These are phyloP conservation scores for Piaya cayana DNA, from an alignment of 2,113 vertebrate species.

Conservation along the genomic window DNA sequence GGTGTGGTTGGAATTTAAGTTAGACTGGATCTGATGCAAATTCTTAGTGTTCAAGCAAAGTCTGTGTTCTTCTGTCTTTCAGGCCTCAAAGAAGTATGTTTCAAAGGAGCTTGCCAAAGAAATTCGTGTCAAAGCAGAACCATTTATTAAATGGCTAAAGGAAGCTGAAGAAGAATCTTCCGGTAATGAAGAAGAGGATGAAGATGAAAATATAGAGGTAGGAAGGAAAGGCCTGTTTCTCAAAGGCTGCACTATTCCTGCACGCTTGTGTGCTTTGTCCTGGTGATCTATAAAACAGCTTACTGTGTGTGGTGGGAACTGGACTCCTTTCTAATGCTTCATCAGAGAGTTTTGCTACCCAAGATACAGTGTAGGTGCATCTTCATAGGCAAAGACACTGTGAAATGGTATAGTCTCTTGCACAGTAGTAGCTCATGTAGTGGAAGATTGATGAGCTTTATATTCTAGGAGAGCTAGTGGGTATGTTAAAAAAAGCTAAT, in stretches of 20 bases:
- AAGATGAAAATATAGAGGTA: conserved; percentile 94
- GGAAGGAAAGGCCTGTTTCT: neutral
- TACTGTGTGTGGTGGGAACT: rapidly evolving
- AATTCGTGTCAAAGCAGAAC: conserved; percentile 94
- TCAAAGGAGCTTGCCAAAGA: conserved; percentile 99
- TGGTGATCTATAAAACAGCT: rapidly evolving
- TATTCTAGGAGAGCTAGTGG: too few relatives aligned
- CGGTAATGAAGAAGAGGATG: conserved; percentile 89
- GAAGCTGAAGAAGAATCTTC: conserved; percentile 98
- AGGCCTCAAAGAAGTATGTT: conserved; percentile 98
- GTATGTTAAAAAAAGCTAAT: neutral
- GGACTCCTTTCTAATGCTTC: rapidly evolving
- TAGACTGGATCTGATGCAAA: neutral
- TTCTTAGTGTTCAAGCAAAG: rapidly evolving
- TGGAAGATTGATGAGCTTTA: rapidly evolving
- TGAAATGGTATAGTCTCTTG: too few relatives aligned
- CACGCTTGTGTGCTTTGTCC: rapidly evolving
- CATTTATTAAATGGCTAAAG: conserved; percentile 97
- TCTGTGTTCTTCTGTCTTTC: neutral
- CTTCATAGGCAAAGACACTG: rapidly evolving
- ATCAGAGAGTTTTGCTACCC: rapidly evolving
- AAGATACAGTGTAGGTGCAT: rapidly evolving
- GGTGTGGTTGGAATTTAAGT: neutral
- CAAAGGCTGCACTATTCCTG: rapidly evolving
- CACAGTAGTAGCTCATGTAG: rapidly evolving